Evolutionary conservation across 2,797 vertebrate species (phyloP), one percentile per base, ranked within the genome.

Genomic region (Muscicapa comitata): DNA sequence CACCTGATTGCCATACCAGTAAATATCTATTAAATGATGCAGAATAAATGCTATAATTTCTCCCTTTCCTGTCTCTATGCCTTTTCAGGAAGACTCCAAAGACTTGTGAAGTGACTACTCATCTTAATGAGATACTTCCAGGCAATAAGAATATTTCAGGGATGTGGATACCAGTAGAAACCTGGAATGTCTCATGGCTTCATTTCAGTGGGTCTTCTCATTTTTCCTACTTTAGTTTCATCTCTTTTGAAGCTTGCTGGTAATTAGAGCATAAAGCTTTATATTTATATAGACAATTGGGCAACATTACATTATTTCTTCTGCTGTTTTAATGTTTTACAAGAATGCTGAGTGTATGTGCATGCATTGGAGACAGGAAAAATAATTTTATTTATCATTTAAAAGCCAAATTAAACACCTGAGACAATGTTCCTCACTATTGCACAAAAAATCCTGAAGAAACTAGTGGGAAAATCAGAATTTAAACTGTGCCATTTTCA

Each of bases 31-130:
- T 79, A 88, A 90, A 75, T 70, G 5, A 55, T 70, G 29, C 28
- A 93, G 55, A 72, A 54, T 67, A 93, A 84, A 73, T 79, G 59
- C 51, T 79, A 7, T 86, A 6, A 65, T 72, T 90, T 83, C 81
- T 67, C 14, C 40, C 23, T 85, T 94, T 88, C 18, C 21, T 51
- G 13, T 80, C 45, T 85, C n/a, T 48, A 1, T 90, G 61, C 72
- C 87, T 68, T 94, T 94, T 94, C 45, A 88, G 66, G 85, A 84
- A 50, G 17, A 65, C 90, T 91, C 87, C 63, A 81, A 77, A 87
- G 83, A 70, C 37, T 68, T 72, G 16, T 84, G 47, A 88, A 88
- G 47, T 48, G 62, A 68, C 51, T 40, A 53, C 88, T 95, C 70
- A 76, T 90, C 83, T 94, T 81, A 65, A 84, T 86, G 86, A 95